A percentile compares a stretch with the other conserved stretches of the same genome.
Evolutionary conservation across 2,113 vertebrate species (phyloP).

Genomic region (Zosterops japonicus): DNA sequence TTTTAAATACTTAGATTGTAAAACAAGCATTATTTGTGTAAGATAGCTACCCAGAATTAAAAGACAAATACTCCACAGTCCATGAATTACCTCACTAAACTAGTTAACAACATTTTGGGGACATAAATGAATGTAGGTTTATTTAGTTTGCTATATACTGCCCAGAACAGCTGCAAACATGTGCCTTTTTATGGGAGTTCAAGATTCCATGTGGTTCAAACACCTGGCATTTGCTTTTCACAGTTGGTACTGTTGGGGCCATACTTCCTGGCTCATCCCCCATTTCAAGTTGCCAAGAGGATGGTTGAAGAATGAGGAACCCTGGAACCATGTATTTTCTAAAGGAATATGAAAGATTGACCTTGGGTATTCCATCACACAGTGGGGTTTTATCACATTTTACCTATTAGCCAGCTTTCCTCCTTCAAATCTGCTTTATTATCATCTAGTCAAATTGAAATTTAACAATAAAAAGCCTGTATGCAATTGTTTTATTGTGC

Average conservation of each 20-base stretch:
- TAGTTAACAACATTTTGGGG: not conserved
- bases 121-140: not conserved
- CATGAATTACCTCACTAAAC: not conserved
- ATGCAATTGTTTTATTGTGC: not conserved
- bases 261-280: not conserved
- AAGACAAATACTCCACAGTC: not conserved
- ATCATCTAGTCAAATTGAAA: not conserved
- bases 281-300: not conserved
- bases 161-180: not conserved
- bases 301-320: not conserved
- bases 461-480: not conserved
- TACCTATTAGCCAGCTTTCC: not conserved
- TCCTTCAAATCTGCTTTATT: conserved; percentile 14
- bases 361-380: not conserved
- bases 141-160: not conserved
- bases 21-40: not conserved
- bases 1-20: not conserved
- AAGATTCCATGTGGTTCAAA: not conserved
- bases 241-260: not conserved
- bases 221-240: not conserved
- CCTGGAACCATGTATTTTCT: not conserved
- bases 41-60: not conserved
- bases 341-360: not conserved
- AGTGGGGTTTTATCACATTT: not conserved
- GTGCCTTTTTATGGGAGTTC: not conserved